Base-by-base conservation (phyloP, 2,797 vertebrate species). In the Chelmon rostratus region DNA sequence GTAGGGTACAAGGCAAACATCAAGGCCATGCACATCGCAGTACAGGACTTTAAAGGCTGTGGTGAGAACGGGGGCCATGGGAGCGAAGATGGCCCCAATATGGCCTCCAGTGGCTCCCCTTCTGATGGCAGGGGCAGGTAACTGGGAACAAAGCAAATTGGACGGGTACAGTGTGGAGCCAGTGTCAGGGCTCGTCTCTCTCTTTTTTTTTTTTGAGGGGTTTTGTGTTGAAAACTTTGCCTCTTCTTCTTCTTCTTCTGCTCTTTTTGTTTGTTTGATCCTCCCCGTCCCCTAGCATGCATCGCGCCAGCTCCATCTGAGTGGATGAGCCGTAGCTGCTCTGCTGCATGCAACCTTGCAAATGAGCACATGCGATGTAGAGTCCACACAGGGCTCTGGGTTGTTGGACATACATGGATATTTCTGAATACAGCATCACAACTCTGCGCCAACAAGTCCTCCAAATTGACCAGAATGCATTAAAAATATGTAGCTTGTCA, bases 1-100 rank as follows among this genome's bases (percentile, higher is more conserved):
- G 93, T 91, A 92, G 90, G 93, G 93, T 93, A 93, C 94, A 92
- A 94, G 92, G 91, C 90, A 85, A 91, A 95, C 94, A 95, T 96
- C 94, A 95, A 95, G 94, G 94, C 93, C 68, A 63, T 66, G 89
- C 78, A 73, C 93, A 90, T 86, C 70, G 87, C 88, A 84, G 89
- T 76, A 84, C 90, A 91, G 71, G 85, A 89, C 93, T 94, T 95
- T 93, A 92, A 94, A 94, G 93, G 89, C 91, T 65, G 84, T 69
- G 89, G 86, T 52, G 72, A 84, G 87, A 88, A 12, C 81, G 68
- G 88, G 79, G 80, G 89, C 86, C 69, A 79, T 78, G 88, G 90
- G 90, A 88, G 90, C 49, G 38, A 76, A 85, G 83, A 90, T 85
- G 91, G 93, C 86, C 89, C 81, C 81, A 75, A 73, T 78, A 74